phyloP scores from a whole-genome alignment of 92 coral and sea anemone genomes.

The Phenganax subtilis region DNA sequence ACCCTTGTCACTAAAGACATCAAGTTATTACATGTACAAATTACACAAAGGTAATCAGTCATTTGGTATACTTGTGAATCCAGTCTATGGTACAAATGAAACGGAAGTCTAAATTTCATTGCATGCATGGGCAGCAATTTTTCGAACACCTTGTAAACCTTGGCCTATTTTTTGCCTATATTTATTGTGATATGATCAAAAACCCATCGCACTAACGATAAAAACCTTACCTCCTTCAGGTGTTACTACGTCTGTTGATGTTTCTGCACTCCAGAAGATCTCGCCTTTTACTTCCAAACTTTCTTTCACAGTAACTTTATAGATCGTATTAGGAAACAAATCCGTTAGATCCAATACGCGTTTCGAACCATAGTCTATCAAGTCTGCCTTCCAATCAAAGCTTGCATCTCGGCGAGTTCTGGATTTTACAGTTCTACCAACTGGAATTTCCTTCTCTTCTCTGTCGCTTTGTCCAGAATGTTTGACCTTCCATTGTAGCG shows the following conservation, averaged over 20 bases:
- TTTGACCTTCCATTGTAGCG: slow-evolving; percentile 25
- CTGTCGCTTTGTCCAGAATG: slow-evolving; percentile 15
- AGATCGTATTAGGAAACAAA: slow-evolving; percentile 61
- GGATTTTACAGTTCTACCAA: neutral
- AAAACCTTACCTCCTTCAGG: slow-evolving; percentile 62
- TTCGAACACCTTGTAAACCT: too few species aligned
- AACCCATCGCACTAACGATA: too few species aligned
- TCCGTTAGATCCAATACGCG: slow-evolving; percentile 58
- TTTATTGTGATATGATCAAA: too few species aligned
- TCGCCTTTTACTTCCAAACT: slow-evolving; percentile 48
- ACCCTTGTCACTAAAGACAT: too few species aligned
- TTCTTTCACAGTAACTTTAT: slow-evolving; percentile 57
- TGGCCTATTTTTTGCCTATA: too few species aligned
- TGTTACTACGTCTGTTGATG: slow-evolving; percentile 46
- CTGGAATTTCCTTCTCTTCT: slow-evolving; percentile 22
- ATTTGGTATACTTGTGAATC: too few species aligned
- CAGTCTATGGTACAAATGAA: too few species aligned
- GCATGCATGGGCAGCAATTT: too few species aligned
- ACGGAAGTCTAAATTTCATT: too few species aligned
- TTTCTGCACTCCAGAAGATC: slow-evolving; percentile 57
- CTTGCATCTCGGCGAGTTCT: neutral
- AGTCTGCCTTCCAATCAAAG: slow-evolving; percentile 37
- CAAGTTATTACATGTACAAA: too few species aligned
- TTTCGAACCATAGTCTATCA: slow-evolving; percentile 46
- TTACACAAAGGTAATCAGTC: too few species aligned